Evolutionary conservation across 2,113 vertebrate genomes (phyloP), one percentile per base, ranked within the genome.

Genomic region (Burhinus bistriatus): DNA sequence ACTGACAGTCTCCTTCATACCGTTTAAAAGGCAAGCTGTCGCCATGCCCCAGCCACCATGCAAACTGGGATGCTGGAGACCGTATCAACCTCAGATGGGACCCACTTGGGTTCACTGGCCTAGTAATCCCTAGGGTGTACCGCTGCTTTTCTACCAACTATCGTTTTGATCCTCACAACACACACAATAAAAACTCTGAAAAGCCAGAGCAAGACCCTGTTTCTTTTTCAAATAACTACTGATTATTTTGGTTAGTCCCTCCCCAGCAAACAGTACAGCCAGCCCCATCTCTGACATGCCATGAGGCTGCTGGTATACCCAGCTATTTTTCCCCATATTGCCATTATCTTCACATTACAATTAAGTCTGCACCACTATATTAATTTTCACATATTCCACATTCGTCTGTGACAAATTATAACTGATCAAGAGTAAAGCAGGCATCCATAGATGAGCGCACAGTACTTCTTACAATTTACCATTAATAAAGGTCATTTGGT

Each of bases 221-320:
- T 51, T 83, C 19, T 68, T 51, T 66, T 62, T 51, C 52, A 57
- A 72, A 15, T 29, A 45, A 45, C 36, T 38, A 9, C 29, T 42
- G 30, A 36, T 42, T 40, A 38, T n/a, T 61, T 82, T 71, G 64
- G 4, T 77, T 82, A 89, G 54, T 40, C 19, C 20, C 20, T 40
- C 12, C 15, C 12, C 2, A 78, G 64, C 27, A 59, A 79, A 55
- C 10, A 36, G 40, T 45, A 57, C 64, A 68, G 58, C 15, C 75
- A 88, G 25, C 9, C 7, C 30, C 0, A 0, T 12, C 38, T 38
- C 69, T 38, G 38, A 34, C 32, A 20, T 5, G 12, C 25, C 1
- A 0, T 9, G 11, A 58, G 36, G 61, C 22, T 40, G 54, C 19
- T 58, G 42, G 34, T 7, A 21, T 11, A 47, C 19, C 9, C 51